Evolutionary conservation across 2,113 vertebrate species (phyloP).

Genomic region (Peromyscus californicus): DNA sequence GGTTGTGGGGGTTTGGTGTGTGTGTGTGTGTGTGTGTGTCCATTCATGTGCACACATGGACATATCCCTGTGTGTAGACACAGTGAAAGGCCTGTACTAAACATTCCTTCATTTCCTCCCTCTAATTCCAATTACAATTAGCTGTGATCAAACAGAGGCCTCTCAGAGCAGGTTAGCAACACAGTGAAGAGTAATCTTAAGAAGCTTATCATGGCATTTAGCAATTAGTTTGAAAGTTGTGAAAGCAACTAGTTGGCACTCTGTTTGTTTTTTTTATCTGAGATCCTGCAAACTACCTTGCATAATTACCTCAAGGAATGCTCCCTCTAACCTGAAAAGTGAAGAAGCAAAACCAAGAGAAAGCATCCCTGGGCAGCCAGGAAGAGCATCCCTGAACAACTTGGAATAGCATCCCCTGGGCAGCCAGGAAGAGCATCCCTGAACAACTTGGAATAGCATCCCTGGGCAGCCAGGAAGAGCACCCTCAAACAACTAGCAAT

Average conservation of each 20-base stretch:
- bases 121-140: not conserved
- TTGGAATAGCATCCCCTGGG: too few relatives aligned
- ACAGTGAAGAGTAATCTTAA: not conserved
- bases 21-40: not conserved
- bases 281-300: not conserved
- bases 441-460: not conserved
- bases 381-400: not conserved
- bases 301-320: not conserved
- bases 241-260: not conserved
- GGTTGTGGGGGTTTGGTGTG: not conserved
- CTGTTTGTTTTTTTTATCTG: slow-evolving; percentile 4
- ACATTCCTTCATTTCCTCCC: not conserved
- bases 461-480: not conserved
- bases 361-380: not conserved
- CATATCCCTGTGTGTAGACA: not conserved
- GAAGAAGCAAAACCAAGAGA: not conserved
- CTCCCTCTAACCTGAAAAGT: slow-evolving; percentile 2
- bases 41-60: not conserved
- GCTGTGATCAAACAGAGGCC: not conserved
- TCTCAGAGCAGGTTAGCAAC: not conserved
- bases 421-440: not conserved
- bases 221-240: not conserved
- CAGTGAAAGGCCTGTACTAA: not conserved
- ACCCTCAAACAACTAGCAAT: not conserved
- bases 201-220: not conserved